Evolutionary conservation across 2,113 vertebrate species (phyloP).

Genomic region (Cairina moschata): DNA sequence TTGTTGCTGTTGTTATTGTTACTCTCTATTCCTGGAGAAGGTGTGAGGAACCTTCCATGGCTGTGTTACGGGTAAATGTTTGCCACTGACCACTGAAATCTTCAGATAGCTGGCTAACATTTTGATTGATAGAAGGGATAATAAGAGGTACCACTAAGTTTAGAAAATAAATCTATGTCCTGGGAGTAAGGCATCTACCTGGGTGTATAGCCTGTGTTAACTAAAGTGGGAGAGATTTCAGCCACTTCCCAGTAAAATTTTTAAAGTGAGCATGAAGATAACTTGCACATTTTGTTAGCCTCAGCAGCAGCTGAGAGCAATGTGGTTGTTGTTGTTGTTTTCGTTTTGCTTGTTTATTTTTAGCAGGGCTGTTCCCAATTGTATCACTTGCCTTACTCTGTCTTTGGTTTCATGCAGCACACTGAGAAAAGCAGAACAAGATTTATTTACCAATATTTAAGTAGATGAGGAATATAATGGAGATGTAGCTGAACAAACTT

Average conservation of each 20-base stretch:
- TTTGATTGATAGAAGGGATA: not conserved
- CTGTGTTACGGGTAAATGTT: not conserved
- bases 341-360: not conserved
- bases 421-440: not conserved
- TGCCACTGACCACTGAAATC: not conserved
- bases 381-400: not conserved
- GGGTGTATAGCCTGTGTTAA: not conserved
- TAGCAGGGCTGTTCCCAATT: not conserved
- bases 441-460: not conserved
- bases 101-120: not conserved
- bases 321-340: not conserved
- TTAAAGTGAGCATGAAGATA: not conserved
- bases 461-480: not conserved
- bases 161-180: not conserved
- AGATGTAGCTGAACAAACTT: not conserved
- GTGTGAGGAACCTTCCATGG: not conserved
- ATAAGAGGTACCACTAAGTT: not conserved
- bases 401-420: not conserved
- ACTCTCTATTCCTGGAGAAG: not conserved
- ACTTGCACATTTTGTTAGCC: not conserved
- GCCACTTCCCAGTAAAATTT: not conserved
- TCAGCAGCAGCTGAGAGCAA: not conserved
- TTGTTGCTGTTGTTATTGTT: not conserved
- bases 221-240: not conserved
- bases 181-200: fast-evolving